phyloP scores from a whole-genome alignment of 2,888 invertebrate species.

The Euplagia quadripunctaria region DNA sequence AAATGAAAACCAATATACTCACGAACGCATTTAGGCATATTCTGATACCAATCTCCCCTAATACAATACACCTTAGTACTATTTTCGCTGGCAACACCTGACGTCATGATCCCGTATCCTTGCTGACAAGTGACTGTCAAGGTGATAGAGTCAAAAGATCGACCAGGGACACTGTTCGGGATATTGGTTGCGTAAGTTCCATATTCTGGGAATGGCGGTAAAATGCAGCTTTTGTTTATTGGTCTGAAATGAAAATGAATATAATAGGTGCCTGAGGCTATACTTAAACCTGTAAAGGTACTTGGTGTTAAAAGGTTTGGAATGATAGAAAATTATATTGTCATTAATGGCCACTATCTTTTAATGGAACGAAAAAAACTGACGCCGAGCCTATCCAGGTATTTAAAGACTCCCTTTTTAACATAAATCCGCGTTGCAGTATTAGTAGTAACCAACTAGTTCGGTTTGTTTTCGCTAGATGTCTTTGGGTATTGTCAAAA shows the following conservation, averaged over 20 bases:
- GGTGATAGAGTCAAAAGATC: not conserved
- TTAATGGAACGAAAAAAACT: no score
- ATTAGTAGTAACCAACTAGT: no score
- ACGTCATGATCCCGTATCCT: not conserved
- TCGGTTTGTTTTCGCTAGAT: no score
- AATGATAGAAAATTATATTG: no score
- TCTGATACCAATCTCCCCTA: conserved; percentile 2
- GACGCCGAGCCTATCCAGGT: no score
- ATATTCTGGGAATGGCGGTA: not conserved
- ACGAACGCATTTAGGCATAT: conserved; percentile 11
- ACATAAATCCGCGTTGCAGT: no score
- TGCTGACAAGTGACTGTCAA: not conserved
- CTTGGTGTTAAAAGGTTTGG: no score
- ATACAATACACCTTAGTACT: not conserved
- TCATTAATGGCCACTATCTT: no score
- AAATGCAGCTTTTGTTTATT: not conserved
- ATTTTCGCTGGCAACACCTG: not conserved
- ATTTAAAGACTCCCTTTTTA: no score
- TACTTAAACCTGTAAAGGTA: no score
- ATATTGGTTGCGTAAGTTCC: not conserved
- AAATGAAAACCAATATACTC: not conserved
- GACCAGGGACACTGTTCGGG: not conserved
- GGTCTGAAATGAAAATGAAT: not conserved
- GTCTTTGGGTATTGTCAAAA: no score
- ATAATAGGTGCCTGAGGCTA: no score